A percentile compares a stretch with the other conserved stretches of the same genome.
phyloP scores from a whole-genome alignment of 2,113 vertebrate genomes.

The Melanerpes aurifrons region DNA sequence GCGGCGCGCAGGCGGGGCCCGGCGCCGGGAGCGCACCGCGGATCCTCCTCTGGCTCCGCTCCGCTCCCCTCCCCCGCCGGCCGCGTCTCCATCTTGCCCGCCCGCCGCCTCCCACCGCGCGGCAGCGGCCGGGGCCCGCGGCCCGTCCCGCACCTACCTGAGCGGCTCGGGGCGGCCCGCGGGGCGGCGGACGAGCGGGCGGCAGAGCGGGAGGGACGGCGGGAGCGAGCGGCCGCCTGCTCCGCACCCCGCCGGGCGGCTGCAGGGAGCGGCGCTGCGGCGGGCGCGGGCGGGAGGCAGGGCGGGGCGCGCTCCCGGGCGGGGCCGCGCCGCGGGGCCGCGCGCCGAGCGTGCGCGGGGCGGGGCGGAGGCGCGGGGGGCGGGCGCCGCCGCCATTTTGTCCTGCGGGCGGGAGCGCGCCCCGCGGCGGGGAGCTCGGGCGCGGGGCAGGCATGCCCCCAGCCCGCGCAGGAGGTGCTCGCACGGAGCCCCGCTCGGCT shows the following conservation, averaged over 20 bases:
- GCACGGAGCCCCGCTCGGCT: background rate
- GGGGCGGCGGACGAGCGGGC: background rate
- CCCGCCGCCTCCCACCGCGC: background rate
- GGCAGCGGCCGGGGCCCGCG: background rate
- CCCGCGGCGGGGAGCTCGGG: too few species aligned
- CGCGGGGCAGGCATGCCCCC: rapidly evolving
- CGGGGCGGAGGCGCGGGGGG: background rate
- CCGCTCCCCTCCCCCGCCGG: background rate
- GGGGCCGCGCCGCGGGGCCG: background rate
- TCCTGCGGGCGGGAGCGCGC: background rate
- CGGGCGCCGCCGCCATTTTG: constrained; percentile 7
- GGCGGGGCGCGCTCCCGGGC: background rate
- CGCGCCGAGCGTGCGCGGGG: background rate
- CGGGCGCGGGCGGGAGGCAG: background rate
- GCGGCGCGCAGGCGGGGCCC: too few species aligned
- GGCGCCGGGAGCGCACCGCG: too few species aligned
- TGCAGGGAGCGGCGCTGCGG: background rate
- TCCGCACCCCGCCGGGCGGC: background rate
- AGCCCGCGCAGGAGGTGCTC: too few species aligned
- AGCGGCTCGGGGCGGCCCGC: background rate
- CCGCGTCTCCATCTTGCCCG: constrained; percentile 55
- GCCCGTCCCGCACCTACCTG: background rate
- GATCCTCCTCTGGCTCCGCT: background rate
- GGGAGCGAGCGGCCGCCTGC: background rate
- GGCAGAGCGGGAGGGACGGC: background rate